Base-by-base conservation (phyloP, 2,113 vertebrate species). In the Caranx ignobilis region DNA sequence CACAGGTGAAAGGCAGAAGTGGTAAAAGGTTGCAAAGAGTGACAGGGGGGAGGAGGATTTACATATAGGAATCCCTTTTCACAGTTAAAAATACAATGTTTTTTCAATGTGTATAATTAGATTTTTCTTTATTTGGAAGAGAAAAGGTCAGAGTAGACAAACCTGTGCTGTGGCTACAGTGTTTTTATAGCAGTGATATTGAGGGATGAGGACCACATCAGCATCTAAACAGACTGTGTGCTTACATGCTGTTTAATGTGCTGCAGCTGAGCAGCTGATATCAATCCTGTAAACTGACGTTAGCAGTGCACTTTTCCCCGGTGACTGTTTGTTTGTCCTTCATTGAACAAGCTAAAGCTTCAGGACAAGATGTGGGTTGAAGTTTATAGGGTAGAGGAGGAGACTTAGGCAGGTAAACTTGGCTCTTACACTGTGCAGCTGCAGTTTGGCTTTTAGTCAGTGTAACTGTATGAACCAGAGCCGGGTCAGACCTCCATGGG, bases 1-100 rank as follows among this genome's bases (percentile, higher is more conserved):
- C 61, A 79, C 52, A 48, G 37, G 69, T 82, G 18, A 78, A 71
- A 71, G 57, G 16, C 56, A 60, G 32, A 59, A 54, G 37, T 66
- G n/a, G 45, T 67, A 10, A 62, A 9, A n/a, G 35, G 7, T 0
- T 1, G 9, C 35, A 37, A 45, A 61, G 6, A 39, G 34, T 3
- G 11, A 16, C 2, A 26, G 34, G 34, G 9, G 8, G 11, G 12
- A 35, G 43, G 21, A 32, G 26, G 26, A 26, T 26, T 26, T 26
- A 26, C 26, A 26, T 26, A 26, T 26, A 26, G 26, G 1, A 26
- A 26, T 26, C 26, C 26, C 26, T 50, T 50, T 19, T 52, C 1
- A 18, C 15, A 45, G 6, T 48, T 19, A 50, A 73, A 73, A 19
- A 5, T 19, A 34, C 7, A 15, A 45, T 34, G 31, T 47, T 71